Percentiles rank a stretch among this genome's conserved stretches.
Evolutionary conservation across 2,113 vertebrate species (phyloP).

Genomic region (Shinisaurus crocodilurus): DNA sequence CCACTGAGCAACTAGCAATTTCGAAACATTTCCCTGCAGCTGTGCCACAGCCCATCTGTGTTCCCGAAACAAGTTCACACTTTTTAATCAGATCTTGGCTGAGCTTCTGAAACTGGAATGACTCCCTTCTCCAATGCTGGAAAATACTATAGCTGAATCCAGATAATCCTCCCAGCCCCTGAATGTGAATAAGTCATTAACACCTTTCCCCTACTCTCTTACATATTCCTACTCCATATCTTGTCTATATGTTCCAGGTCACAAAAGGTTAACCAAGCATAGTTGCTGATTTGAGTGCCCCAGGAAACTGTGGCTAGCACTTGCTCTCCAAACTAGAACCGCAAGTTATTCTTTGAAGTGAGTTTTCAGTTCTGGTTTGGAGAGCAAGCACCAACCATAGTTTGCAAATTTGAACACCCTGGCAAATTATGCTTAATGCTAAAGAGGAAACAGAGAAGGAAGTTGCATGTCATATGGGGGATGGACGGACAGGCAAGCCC

Average conservation of each 20-base stretch:
- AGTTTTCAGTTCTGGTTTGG: background rate
- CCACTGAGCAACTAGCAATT: background rate
- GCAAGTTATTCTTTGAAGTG: background rate
- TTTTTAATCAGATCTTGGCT: conserved; percentile 14
- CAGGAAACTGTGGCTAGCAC: background rate
- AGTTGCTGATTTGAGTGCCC: background rate
- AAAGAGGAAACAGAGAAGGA: background rate
- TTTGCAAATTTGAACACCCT: background rate
- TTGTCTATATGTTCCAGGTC: background rate
- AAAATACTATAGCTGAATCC: too few species aligned
- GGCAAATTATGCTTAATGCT: background rate
- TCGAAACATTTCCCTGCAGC: background rate
- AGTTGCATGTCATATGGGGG: background rate
- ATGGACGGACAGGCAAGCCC: background rate
- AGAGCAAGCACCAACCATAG: background rate
- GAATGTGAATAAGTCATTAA: background rate
- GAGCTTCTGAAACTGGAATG: too few species aligned
- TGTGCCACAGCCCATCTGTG: accelerated
- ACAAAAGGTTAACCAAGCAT: background rate
- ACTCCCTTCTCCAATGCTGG: too few species aligned
- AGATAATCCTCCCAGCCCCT: too few species aligned
- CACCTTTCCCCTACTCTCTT: background rate
- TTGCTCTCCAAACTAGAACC: background rate
- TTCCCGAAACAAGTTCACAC: conserved; percentile 15
- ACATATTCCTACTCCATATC: background rate